Conservation (phyloP, 2,888 invertebrate species). For the Rotaria macrura region DNA sequence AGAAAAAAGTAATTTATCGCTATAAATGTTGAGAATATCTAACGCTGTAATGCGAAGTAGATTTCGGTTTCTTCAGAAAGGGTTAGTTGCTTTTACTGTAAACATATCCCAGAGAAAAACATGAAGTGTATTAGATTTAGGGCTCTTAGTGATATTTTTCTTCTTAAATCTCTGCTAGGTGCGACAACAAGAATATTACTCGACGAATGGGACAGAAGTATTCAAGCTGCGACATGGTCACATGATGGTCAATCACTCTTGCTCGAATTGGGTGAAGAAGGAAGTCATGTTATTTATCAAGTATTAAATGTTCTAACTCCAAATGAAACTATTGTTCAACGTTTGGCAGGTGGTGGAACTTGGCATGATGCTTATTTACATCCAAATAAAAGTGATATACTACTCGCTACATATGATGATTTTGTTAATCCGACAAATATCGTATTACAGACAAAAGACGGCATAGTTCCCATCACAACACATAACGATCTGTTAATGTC, state of each 20-base stretch:
- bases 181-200: neutral
- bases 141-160: neutral
- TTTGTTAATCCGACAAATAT: neutral
- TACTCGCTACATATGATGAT: neutral
- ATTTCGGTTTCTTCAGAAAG: too few relatives aligned
- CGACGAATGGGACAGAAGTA: neutral
- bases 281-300: neutral
- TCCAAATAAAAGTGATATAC: neutral
- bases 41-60: too few relatives aligned
- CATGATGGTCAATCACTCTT: neutral
- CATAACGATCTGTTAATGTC: neutral
- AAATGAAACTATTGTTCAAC: neutral
- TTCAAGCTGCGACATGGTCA: neutral
- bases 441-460: neutral
- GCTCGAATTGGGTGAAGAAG: neutral
- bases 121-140: too few relatives aligned
- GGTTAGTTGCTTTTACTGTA: too few relatives aligned
- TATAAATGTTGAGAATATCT: too few relatives aligned
- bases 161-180: neutral
- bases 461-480: neutral
- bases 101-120: too few relatives aligned
- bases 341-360: neutral
- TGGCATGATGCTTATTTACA: neutral
- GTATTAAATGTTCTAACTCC: neutral
- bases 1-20: too few relatives aligned